Evolutionary conservation across 2,888 invertebrate genomes (phyloP), one percentile per base, ranked within the genome.

Genomic region (Thelaira solivaga): DNA sequence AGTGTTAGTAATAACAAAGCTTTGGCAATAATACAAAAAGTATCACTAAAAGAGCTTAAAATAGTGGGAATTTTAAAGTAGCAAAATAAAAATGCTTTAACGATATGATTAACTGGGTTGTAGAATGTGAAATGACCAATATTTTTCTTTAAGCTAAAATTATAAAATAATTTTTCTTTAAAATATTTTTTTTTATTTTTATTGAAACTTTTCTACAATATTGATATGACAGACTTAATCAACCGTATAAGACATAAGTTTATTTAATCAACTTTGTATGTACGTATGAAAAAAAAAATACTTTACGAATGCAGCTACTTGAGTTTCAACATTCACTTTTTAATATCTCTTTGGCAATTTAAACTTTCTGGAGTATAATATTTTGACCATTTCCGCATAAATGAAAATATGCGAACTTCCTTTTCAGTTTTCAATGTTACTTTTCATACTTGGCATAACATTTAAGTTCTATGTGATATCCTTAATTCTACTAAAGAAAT

Each of bases 401-500:
- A 45, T 47, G 39, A 39, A 45, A 59, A 55, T 64, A 45, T 71
- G 20, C 67, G 45, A 65, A 61, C 61, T 71, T 71, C 65, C 65
- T 57, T 36, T 64, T 64, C 16, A 64, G 62, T 34, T 61, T 11
- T 51, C 31, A 51, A 20, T 49, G 16, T 36, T 36, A 18, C 10
- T 34, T 34, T 7, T 43, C 24, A 7, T 41, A 22, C 43, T 31
- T 61, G 16, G 22, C 29, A 41, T 43, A n/a, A n/a, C 24, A 26
- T 29, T 26, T 47, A 57, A 65, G 13, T 61, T 65, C 57, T 36
- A 39, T 61, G 61, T 67, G 76, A 67, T 71, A 71, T 76, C 72
- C 65, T 72, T 65, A 62, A 61, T 72, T 67, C 31, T 29, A 47
- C 71, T 41, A n/a, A n/a, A n/a, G 41, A 65, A 64, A 76, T 47